Evolutionary conservation across 2,888 invertebrate genomes (phyloP).

Genomic region (Diadromus collaris): DNA sequence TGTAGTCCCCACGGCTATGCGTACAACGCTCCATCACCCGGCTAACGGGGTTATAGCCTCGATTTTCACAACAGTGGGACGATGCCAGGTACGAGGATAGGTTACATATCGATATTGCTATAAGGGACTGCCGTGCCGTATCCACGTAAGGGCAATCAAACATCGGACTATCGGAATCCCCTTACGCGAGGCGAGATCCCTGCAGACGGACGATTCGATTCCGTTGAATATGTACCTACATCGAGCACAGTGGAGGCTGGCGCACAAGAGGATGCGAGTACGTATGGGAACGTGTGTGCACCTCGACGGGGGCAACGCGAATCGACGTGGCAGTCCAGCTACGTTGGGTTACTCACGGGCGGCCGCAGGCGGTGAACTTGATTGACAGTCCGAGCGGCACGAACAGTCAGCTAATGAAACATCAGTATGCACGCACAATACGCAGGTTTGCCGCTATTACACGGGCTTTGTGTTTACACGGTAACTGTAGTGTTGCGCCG

Average conservation of each 20-base stretch:
- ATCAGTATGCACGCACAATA: conserved; percentile 77
- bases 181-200: conserved; percentile 64
- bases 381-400: conserved; percentile 76
- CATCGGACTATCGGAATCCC: conserved; percentile 74
- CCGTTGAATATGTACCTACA: conserved; percentile 39
- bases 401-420: conserved; percentile 78
- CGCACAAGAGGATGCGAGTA: conserved; percentile 20
- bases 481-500: conserved; percentile 26
- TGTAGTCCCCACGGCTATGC: conserved; percentile 8
- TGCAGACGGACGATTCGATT: conserved; percentile 54
- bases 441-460: conserved; percentile 71
- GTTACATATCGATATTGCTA: conserved; percentile 39
- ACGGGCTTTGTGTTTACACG: conserved; percentile 68
- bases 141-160: conserved; percentile 72
- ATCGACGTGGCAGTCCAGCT: conserved; percentile 61
- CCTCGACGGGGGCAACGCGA: conserved; percentile 39
- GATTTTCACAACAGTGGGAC: conserved; percentile 22
- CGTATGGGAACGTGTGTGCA: conserved; percentile 17
- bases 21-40: background rate
- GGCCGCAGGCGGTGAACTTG: conserved; percentile 74
- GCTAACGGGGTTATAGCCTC: conserved; percentile 16
- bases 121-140: conserved; percentile 34
- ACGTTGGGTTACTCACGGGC: conserved; percentile 65
- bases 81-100: conserved; percentile 31
- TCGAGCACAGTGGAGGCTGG: background rate